Conservation (phyloP, 2,113 vertebrate species). For the Halcyon malimbica region DNA sequence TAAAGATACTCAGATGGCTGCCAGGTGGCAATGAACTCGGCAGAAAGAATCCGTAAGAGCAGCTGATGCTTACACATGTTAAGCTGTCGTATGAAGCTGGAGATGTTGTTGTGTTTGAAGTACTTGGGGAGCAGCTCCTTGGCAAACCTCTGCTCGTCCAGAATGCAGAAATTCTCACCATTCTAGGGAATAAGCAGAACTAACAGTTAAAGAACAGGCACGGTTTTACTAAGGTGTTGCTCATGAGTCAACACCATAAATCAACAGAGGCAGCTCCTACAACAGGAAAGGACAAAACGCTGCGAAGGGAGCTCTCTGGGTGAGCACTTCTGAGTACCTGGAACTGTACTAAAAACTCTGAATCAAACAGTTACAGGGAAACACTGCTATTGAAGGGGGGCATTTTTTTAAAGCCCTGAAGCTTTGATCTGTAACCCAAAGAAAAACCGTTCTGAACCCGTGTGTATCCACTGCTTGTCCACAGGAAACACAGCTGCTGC, state of each 20-base stretch:
- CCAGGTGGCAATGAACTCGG: background rate
- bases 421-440: background rate
- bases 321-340: too few relatives aligned
- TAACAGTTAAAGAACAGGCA: background rate
- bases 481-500: background rate
- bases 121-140: slow-evolving; percentile 78
- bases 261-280: background rate
- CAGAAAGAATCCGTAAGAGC: background rate
- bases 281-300: background rate
- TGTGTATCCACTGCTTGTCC: background rate
- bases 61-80: slow-evolving; percentile 75
- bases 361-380: accelerated
- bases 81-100: slow-evolving; percentile 78
- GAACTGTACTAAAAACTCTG: background rate
- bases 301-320: background rate
- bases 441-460: background rate
- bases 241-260: background rate
- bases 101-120: slow-evolving; percentile 79
- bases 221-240: background rate
- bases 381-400: accelerated
- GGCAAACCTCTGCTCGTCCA: slow-evolving; percentile 74
- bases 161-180: slow-evolving; percentile 74
- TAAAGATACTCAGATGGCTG: background rate
- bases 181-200: slow-evolving; percentile 52
- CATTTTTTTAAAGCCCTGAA: background rate